A percentile compares a stretch with the other conserved stretches of the same genome.
phyloP scores from a whole-genome alignment of 2,888 invertebrate species.

The Branchipolynoe longqiensis region DNA sequence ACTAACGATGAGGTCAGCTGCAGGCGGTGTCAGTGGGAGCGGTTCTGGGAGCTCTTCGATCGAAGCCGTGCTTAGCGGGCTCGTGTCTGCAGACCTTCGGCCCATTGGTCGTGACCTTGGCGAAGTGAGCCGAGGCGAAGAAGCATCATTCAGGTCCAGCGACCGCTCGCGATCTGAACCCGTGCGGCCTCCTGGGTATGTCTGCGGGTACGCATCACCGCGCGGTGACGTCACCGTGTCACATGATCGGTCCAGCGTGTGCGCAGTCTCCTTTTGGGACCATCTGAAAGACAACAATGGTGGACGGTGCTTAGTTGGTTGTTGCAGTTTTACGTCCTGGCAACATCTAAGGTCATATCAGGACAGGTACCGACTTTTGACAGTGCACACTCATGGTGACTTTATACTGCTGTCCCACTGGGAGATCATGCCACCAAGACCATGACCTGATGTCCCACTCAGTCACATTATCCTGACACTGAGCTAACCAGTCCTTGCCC shows the following conservation, averaged over 20 bases:
- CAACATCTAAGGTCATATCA: no score
- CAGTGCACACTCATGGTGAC: no score
- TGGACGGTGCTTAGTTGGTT: no score
- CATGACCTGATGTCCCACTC: no score
- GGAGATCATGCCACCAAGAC: no score
- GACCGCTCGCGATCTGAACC: neutral
- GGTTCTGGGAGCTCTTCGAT: conserved; percentile 27
- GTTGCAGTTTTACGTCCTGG: no score
- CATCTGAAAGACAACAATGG: conserved; percentile 49
- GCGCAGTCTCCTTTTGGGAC: neutral
- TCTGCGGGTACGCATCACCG: conserved; percentile 12
- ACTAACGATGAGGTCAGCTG: neutral
- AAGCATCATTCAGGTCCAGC: neutral
- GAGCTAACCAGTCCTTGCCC: no score
- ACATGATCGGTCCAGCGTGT: conserved; percentile 11
- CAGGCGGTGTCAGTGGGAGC: no score
- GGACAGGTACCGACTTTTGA: no score
- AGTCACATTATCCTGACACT: no score
- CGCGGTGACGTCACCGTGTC: neutral
- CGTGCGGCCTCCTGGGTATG: conserved; percentile 34
- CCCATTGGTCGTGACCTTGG: neutral
- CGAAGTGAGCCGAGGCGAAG: neutral
- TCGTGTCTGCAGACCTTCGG: neutral
- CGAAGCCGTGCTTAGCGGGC: neutral
- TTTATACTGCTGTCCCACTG: no score